A percentile compares a stretch with the other conserved stretches of the same genome.
phyloP scores from a whole-genome alignment of 2,113 vertebrate species.

The Steatornis caripensis region DNA sequence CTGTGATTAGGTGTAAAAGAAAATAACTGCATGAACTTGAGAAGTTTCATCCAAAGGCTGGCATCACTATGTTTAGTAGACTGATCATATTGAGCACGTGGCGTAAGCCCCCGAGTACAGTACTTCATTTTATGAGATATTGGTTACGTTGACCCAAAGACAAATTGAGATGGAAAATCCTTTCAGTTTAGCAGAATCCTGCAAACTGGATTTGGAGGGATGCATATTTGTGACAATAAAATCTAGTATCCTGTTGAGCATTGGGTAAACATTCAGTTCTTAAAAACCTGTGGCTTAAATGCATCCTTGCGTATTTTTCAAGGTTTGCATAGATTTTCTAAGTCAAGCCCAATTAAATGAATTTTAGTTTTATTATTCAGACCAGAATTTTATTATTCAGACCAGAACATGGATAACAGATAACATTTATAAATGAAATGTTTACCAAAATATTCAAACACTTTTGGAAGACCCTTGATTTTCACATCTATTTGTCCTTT shows the following conservation, averaged over 20 bases:
- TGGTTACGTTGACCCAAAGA: not conserved
- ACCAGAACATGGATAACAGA: not conserved
- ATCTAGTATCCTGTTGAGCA: not conserved
- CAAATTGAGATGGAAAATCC: not conserved
- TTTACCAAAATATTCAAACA: not conserved
- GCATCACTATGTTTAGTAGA: not conserved
- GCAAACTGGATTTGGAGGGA: not conserved
- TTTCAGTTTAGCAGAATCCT: not conserved
- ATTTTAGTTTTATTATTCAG: not conserved
- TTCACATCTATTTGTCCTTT: not conserved
- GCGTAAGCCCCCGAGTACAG: not conserved
- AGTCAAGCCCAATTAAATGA: not conserved
- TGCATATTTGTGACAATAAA: not conserved
- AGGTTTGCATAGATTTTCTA: not conserved
- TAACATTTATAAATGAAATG: not conserved
- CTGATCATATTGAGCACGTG: not conserved
- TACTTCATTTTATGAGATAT: not conserved
- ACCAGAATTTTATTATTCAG: not conserved
- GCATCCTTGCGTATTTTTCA: not conserved
- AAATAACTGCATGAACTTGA: not conserved
- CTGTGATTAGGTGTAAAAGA: not conserved
- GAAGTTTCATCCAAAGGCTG: not conserved
- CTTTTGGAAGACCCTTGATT: not conserved
- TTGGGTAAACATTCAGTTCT: not conserved
- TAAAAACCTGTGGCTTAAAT: not conserved